phyloP scores from a whole-genome alignment of 2,113 vertebrate species.

The Rhombomys opimus region DNA sequence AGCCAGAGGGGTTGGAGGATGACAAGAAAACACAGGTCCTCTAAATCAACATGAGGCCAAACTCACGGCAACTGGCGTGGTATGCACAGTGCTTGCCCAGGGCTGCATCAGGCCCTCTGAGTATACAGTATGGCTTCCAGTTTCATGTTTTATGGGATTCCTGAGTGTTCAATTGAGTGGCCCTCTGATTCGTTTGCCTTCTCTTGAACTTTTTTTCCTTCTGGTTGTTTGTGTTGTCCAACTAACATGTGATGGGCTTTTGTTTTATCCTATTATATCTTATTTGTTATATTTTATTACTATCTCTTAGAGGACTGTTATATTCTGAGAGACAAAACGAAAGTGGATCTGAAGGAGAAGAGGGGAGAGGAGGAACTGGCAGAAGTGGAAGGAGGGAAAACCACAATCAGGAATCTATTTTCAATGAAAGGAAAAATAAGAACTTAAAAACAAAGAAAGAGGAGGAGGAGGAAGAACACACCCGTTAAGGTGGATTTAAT shows the following conservation, averaged over 20 bases:
- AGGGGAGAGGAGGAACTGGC: too few relatives aligned
- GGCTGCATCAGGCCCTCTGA: neutral
- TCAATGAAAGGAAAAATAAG: neutral
- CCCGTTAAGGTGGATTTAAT: slow-evolving; percentile 10
- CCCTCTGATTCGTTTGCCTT: neutral
- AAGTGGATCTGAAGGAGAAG: neutral
- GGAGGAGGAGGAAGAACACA: neutral
- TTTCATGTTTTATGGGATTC: too few relatives aligned
- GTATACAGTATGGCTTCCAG: neutral
- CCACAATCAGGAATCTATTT: neutral
- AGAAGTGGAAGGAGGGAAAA: neutral
- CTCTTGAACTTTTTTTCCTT: neutral
- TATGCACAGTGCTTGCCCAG: too few relatives aligned
- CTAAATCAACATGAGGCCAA: too few relatives aligned
- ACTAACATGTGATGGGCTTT: neutral
- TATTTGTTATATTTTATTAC: neutral
- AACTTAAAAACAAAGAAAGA: neutral
- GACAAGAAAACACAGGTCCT: neutral
- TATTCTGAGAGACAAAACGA: neutral
- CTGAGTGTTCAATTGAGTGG: neutral
- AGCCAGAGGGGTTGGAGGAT: neutral
- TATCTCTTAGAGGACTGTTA: neutral
- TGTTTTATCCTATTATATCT: neutral
- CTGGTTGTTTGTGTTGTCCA: neutral
- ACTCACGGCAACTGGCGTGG: neutral